A percentile compares a stretch with the other conserved stretches of the same genome.
These are phyloP conservation scores for Diuraphis noxia DNA, from an alignment of 1,140 invertebrate species.

Conservation along the genomic window DNA sequence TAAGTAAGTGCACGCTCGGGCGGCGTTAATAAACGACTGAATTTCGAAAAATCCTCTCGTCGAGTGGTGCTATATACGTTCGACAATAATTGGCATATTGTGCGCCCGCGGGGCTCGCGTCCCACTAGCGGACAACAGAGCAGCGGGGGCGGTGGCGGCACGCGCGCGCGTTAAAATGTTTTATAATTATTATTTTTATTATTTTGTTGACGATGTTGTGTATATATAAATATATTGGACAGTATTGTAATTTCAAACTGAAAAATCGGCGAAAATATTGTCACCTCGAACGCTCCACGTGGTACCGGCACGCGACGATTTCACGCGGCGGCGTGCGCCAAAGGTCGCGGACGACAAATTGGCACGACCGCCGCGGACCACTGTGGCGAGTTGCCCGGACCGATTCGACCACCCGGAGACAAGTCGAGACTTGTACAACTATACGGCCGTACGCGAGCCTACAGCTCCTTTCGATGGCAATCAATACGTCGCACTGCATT, in stretches of 20 bases:
- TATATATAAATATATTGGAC: not conserved
- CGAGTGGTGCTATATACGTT: not conserved
- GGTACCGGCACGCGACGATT: conserved; percentile 27
- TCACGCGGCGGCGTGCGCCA: conserved; percentile 15
- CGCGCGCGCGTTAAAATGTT: not conserved
- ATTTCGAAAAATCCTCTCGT: conserved; percentile 13
- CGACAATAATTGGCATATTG: not conserved
- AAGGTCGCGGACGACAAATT: conserved; percentile 7
- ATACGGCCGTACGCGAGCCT: too few relatives aligned
- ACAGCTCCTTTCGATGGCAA: not conserved
- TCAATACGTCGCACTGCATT: too few relatives aligned
- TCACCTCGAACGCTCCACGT: conserved; percentile 7
- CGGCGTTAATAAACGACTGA: not conserved
- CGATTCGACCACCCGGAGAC: not conserved
- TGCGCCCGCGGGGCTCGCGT: not conserved
- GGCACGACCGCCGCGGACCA: not conserved
- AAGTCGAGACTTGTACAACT: not conserved
- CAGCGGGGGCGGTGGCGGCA: not conserved
- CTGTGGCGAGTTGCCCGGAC: not conserved
- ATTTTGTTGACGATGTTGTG: not conserved
- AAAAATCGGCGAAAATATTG: conserved; percentile 11
- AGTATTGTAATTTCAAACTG: not conserved
- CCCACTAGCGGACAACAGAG: too few relatives aligned
- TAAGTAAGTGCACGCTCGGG: not conserved
- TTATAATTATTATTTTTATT: not conserved